These are phyloP conservation scores for Leptocoma aspasia DNA, from an alignment of 2,113 vertebrate species.

Conservation along the genomic window DNA sequence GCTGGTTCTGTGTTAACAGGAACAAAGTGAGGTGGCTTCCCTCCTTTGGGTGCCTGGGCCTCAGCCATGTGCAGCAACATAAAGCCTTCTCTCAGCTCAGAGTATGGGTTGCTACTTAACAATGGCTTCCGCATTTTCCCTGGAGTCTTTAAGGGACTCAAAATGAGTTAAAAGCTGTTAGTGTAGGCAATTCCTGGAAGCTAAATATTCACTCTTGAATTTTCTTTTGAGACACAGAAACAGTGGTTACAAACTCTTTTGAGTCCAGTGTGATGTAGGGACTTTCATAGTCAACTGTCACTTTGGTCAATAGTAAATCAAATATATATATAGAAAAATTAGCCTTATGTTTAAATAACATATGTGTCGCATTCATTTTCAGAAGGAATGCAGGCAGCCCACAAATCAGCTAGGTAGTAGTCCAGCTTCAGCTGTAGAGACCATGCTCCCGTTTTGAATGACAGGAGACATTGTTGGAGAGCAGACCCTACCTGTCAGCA, in stretches of 20 bases:
- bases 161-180: neutral
- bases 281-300: neutral
- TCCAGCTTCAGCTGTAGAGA: neutral
- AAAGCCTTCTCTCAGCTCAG: neutral
- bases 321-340: neutral
- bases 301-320: neutral
- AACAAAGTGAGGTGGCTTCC: neutral
- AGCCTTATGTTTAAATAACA: neutral
- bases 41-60: neutral
- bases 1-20: neutral
- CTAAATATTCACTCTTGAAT: neutral
- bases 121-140: neutral
- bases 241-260: neutral
- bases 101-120: neutral
- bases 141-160: neutral
- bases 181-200: neutral
- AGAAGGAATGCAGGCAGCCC: neutral
- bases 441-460: neutral
- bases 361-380: neutral
- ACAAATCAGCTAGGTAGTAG: neutral
- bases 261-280: neutral
- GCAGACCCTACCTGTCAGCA: neutral
- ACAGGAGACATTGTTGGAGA: neutral
- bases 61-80: fast-evolving
- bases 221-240: neutral